Percentiles rank a stretch among this genome's conserved stretches.
Evolutionary conservation across 2,797 vertebrate species (phyloP).

Genomic region (Tragopan temminckii): DNA sequence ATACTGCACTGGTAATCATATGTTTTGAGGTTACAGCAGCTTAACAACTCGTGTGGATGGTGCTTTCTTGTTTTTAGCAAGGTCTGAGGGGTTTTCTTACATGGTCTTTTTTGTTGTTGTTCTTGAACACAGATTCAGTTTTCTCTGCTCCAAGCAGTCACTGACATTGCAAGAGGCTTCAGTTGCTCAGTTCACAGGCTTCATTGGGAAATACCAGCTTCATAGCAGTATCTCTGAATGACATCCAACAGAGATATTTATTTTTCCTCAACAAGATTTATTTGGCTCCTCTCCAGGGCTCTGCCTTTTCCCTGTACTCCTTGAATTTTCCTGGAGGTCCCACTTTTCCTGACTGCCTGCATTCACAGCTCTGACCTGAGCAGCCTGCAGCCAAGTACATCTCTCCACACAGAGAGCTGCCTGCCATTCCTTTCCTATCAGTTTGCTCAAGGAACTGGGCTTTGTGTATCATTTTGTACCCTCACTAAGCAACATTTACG

Average conservation of each 20-base stretch:
- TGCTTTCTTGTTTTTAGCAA: not conserved
- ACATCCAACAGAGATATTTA: constrained; percentile 30
- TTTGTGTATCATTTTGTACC: not conserved
- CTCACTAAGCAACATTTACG: not conserved
- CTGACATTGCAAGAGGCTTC: not conserved
- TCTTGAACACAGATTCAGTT: not conserved
- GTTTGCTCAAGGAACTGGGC: not conserved
- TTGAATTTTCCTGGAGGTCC: constrained; percentile 7
- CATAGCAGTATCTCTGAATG: constrained; percentile 24
- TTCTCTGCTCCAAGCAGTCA: accelerated
- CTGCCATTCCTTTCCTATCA: not conserved
- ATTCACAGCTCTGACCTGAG: not conserved
- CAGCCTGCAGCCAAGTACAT: not conserved
- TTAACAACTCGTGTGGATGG: not conserved
- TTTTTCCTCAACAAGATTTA: constrained; percentile 45
- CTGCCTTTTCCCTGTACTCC: not conserved
- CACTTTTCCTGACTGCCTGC: not conserved
- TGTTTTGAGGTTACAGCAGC: not conserved
- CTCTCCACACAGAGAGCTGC: not conserved
- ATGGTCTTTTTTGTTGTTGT: accelerated
- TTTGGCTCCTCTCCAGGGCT: not conserved
- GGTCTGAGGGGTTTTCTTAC: not conserved
- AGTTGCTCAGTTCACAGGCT: not conserved
- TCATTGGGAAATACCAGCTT: not conserved
- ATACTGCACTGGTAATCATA: not conserved